phyloP scores from a whole-genome alignment of 2,113 vertebrate genomes.

The Gymnarchus niloticus region DNA sequence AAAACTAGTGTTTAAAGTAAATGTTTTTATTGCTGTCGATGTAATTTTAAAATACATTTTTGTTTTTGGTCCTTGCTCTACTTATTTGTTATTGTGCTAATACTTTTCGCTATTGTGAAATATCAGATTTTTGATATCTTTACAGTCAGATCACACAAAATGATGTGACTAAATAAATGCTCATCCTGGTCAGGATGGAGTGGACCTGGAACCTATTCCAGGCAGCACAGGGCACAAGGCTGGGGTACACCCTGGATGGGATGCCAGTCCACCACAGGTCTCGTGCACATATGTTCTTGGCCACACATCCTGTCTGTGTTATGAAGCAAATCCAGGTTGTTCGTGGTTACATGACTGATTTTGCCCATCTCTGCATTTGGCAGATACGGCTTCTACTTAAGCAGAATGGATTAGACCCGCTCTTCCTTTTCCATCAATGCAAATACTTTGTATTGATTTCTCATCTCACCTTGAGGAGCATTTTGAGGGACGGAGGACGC shows the following conservation, averaged over 20 bases:
- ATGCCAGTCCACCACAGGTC: too few species aligned
- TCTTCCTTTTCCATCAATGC: neutral
- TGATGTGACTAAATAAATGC: neutral
- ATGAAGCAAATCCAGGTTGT: neutral
- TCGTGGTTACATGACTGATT: neutral
- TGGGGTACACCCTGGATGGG: too few species aligned
- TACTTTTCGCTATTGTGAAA: neutral
- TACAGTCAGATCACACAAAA: neutral
- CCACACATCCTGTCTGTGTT: neutral
- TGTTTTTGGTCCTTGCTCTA: neutral
- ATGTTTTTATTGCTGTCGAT: neutral
- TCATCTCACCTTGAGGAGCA: neutral
- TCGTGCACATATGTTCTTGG: too few species aligned
- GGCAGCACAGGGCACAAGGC: too few species aligned
- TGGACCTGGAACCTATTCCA: too few species aligned
- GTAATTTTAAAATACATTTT: neutral
- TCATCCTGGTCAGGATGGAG: too few species aligned
- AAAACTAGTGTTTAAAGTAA: neutral
- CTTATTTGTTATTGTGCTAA: neutral
- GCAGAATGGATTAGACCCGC: neutral
- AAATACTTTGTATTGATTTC: neutral
- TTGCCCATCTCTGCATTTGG: neutral
- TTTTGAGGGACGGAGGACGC: neutral
- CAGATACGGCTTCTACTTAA: neutral
- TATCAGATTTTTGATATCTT: neutral